Base-by-base conservation (phyloP, 1,140 invertebrate genomes). In the Brachionus angularis region DNA sequence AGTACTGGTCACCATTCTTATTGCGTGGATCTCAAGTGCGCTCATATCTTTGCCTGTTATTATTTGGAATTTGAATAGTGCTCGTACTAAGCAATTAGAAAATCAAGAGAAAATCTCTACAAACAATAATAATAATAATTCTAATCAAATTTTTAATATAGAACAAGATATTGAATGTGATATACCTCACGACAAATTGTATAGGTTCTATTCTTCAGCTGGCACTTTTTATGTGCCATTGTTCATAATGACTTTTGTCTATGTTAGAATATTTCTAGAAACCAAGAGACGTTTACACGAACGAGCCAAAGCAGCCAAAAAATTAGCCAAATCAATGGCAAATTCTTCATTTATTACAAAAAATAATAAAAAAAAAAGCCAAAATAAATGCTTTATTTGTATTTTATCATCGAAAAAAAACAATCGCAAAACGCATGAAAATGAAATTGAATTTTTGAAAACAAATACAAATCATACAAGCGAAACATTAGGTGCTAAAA, bases 151-250 rank as follows among this genome's bases (percentile, higher is more conserved):
- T 33, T n/a, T n/a, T n/a, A 5, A 23, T 29, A 1, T 14, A 8
- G 36, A 71, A 7, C 16, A 53, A 14, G 8, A 42, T 27, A 52
- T 53, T 18, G 42, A 52, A 23, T 71, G 46, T 8, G 49, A 71
- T 27, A 52, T 71, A 71, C 49, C 49, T 3, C 46, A 44, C 16
- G 67, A 71, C 49, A 71, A 71, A n/a, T 14, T 71, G 0, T 99
- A 98, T 84, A 95, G 98, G 75, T 84, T 98, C 61, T 98, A 91
- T 82, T 93, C 91, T 3, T 92, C 93, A 1, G 85, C 93, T 25
- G 92, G 93, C 5, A 94, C 91, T 53, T 97, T 97, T 85, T 94
- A 93, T 79, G 88, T 96, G 75, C 93, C 94, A 7, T 92, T 93
- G 87, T 86, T 93, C 74, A 88, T 96, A 34, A 96, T 96, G 89